Evolutionary conservation across 2,888 invertebrate genomes (phyloP).

Genomic region (Caenorhabditis auriculariae): DNA sequence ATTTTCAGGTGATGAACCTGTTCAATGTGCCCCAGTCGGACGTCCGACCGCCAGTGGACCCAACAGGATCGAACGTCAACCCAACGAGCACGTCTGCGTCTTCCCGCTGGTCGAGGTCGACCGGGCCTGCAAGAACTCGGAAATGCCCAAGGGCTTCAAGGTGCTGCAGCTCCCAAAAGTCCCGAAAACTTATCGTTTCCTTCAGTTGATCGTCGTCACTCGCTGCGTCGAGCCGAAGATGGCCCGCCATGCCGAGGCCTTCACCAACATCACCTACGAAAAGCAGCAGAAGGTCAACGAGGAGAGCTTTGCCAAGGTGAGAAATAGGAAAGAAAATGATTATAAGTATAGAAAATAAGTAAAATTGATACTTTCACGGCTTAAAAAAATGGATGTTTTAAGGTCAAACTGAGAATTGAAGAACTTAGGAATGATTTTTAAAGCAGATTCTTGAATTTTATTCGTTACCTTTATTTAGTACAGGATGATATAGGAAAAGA

Average conservation of each 20-base stretch:
- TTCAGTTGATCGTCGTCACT: conserved; percentile 49
- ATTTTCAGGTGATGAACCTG: conserved; percentile 28
- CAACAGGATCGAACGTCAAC: conserved; percentile 11
- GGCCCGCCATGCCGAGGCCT: conserved; percentile 26
- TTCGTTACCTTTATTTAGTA: too few species aligned
- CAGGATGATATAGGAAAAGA: too few species aligned
- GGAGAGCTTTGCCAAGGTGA: conserved; percentile 14
- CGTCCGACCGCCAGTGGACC: conserved; percentile 43
- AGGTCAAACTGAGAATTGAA: too few species aligned
- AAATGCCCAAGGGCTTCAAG: conserved; percentile 46
- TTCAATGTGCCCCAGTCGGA: conserved; percentile 35
- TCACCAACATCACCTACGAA: conserved; percentile 30
- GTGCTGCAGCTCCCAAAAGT: conserved; percentile 7
- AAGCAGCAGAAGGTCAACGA: conserved; percentile 36
- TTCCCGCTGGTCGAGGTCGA: conserved; percentile 57
- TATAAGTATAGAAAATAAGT: too few species aligned
- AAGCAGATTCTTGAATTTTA: too few species aligned
- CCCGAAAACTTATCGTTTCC: conserved; percentile 1
- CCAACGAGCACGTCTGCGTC: conserved; percentile 48
- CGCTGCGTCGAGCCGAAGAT: conserved; percentile 35
- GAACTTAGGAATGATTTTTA: too few species aligned
- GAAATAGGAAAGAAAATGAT: too few species aligned
- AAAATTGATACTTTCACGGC: too few species aligned
- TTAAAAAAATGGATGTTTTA: too few species aligned
- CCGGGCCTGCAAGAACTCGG: conserved; percentile 50